Percentiles rank a stretch among this genome's conserved stretches.
phyloP scores from a whole-genome alignment of 2,113 vertebrate genomes.

The Percopsis transmontana region DNA sequence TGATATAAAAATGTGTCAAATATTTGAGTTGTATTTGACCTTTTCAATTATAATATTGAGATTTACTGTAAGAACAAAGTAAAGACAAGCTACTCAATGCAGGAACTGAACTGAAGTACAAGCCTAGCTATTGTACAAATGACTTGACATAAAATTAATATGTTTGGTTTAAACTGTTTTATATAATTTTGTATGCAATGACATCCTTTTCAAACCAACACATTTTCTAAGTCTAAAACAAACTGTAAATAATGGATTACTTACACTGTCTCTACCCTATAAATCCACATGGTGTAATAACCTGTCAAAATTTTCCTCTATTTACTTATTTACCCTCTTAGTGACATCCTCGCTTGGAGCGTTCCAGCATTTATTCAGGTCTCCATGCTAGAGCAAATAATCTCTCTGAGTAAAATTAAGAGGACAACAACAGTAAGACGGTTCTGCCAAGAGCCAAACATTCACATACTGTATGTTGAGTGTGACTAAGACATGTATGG shows the following conservation, averaged over 20 bases:
- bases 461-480: conserved; percentile 41
- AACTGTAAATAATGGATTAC: conserved; percentile 86
- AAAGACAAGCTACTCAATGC: conserved; percentile 5
- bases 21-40: too few relatives aligned
- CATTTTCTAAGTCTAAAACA: conserved; percentile 78
- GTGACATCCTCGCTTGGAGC: conserved; percentile 61
- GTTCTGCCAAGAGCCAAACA: conserved; percentile 49
- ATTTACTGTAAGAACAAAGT: conserved; percentile 12
- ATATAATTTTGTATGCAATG: conserved; percentile 77
- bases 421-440: conserved; percentile 59
- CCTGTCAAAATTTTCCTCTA: conserved; percentile 73
- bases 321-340: conserved; percentile 73
- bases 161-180: conserved; percentile 54
- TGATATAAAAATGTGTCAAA: too few relatives aligned
- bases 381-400: conserved; percentile 67
- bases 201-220: conserved; percentile 74
- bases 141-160: conserved; percentile 73
- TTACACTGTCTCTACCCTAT: conserved; percentile 77
- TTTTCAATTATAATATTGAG: too few relatives aligned
- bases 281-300: conserved; percentile 83
- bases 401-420: conserved; percentile 63
- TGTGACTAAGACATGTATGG: conserved; percentile 63
- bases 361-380: conserved; percentile 68
- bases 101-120: conserved; percentile 8
- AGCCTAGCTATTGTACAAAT: conserved; percentile 23